These are phyloP conservation scores for Sceloporus tristichus DNA, from an alignment of 2,113 vertebrate genomes.

Conservation along the genomic window DNA sequence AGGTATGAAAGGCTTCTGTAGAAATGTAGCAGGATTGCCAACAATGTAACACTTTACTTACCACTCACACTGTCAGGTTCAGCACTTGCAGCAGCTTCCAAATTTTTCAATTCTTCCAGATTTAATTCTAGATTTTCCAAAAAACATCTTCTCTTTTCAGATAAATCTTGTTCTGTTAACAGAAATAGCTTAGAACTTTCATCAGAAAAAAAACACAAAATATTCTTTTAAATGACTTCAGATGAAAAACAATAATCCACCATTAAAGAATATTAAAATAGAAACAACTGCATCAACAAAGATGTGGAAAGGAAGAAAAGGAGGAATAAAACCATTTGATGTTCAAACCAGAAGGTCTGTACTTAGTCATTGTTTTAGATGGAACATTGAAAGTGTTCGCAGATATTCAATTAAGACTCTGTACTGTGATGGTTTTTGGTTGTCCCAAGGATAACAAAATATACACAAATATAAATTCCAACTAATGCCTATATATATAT, in stretches of 20 bases:
- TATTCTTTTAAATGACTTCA: background rate
- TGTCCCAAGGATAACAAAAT: too few relatives aligned
- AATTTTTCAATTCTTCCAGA: slow-evolving; percentile 16
- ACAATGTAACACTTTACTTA: slow-evolving; percentile 11
- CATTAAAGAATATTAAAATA: background rate
- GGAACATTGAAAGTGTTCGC: too few relatives aligned
- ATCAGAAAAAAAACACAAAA: background rate
- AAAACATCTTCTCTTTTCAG: background rate
- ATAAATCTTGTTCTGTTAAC: slow-evolving; percentile 1
- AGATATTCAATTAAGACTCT: too few relatives aligned
- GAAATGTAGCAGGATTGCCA: background rate
- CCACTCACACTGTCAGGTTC: background rate
- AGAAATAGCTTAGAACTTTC: slow-evolving; percentile 1
- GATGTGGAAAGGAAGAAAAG: background rate
- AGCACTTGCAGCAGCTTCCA: background rate
- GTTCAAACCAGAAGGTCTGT: too few relatives aligned
- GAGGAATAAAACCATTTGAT: too few relatives aligned
- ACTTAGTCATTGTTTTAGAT: too few relatives aligned
- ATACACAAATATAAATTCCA: too few relatives aligned
- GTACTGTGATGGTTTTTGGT: too few relatives aligned
- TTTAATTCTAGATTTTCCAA: slow-evolving; percentile 19
- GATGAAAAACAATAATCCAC: background rate
- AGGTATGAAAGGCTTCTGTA: background rate
- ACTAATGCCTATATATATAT: too few relatives aligned
- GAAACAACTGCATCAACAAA: background rate